A percentile compares a stretch with the other conserved stretches of the same genome.
These are phyloP conservation scores for Pygmarrhopalites habei DNA, from an alignment of 1,140 invertebrate species.

Conservation along the genomic window DNA sequence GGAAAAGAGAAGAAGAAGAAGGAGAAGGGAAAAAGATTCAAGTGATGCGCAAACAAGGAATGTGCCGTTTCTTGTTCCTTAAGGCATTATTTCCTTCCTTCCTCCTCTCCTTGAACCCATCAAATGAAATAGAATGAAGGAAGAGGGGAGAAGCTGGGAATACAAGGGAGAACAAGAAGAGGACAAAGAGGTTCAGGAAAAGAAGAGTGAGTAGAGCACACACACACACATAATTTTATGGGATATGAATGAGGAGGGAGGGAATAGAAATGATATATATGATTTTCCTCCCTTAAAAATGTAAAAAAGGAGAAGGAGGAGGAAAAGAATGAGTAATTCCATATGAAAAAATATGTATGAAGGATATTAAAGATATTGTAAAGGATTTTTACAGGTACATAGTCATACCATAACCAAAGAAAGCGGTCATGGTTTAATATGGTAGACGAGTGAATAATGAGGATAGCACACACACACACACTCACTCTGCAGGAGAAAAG, in stretches of 20 bases:
- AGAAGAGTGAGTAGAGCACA: neutral
- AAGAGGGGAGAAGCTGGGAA: too few species aligned
- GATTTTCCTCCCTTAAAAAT: too few species aligned
- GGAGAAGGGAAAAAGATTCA: neutral
- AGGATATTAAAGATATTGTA: too few species aligned
- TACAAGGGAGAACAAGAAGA: too few species aligned
- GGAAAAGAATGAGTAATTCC: too few species aligned
- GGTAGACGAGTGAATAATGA: constrained; percentile 1
- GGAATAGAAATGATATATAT: neutral
- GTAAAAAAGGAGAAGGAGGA: too few species aligned
- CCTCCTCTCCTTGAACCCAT: neutral
- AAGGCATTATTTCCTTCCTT: constrained; percentile 5
- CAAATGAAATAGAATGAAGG: neutral
- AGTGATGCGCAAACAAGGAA: too few species aligned
- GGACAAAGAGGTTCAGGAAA: neutral
- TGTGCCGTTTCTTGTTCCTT: too few species aligned
- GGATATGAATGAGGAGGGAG: neutral
- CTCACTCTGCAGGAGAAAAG: neutral
- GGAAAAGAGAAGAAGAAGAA: neutral
- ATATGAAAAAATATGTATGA: too few species aligned
- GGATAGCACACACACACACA: neutral
- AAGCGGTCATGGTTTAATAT: constrained; percentile 3
- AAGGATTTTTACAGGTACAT: too few species aligned
- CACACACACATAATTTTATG: neutral
- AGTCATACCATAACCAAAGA: too few species aligned